These are phyloP conservation scores for Drosophila oshimai DNA, from an alignment of 1,140 invertebrate genomes.

Conservation along the genomic window DNA sequence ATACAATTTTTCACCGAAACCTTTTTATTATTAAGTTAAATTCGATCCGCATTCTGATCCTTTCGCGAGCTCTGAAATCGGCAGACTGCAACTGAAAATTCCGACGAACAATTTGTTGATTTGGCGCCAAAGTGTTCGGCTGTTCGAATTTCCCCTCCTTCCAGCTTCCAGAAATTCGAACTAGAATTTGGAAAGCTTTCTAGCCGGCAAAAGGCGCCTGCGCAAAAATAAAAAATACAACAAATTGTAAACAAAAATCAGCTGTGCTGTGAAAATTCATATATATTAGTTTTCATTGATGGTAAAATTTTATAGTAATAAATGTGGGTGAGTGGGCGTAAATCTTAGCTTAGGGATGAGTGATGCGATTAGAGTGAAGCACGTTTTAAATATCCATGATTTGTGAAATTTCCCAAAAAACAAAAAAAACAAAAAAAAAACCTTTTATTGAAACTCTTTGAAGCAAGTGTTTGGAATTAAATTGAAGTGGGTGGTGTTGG, in stretches of 20 bases:
- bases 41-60: slow-evolving; percentile 39
- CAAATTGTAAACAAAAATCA: slow-evolving; percentile 59
- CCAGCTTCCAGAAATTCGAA: slow-evolving; percentile 56
- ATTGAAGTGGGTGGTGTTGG: not conserved
- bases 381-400: slow-evolving; percentile 21
- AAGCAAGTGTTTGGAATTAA: slow-evolving; percentile 9
- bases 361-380: slow-evolving; percentile 14
- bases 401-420: slow-evolving; percentile 11
- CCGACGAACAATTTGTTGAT: not conserved
- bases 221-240: not conserved
- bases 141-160: slow-evolving; percentile 57
- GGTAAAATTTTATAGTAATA: not conserved
- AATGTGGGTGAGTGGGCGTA: not conserved
- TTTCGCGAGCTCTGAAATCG: slow-evolving; percentile 49
- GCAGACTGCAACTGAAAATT: slow-evolving; percentile 31
- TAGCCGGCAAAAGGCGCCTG: slow-evolving; percentile 58
- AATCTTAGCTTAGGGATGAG: not conserved
- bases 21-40: no score
- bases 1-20: not conserved
- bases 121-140: slow-evolving; percentile 58
- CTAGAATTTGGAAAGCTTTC: slow-evolving; percentile 37
- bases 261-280: slow-evolving; percentile 22
- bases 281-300: slow-evolving; percentile 45
- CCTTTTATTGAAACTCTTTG: slow-evolving; percentile 16
- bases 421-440: not conserved